Evolutionary conservation across 2,113 vertebrate genomes (phyloP), one percentile per base, ranked within the genome.

Genomic region (Crotalus viridis): DNA sequence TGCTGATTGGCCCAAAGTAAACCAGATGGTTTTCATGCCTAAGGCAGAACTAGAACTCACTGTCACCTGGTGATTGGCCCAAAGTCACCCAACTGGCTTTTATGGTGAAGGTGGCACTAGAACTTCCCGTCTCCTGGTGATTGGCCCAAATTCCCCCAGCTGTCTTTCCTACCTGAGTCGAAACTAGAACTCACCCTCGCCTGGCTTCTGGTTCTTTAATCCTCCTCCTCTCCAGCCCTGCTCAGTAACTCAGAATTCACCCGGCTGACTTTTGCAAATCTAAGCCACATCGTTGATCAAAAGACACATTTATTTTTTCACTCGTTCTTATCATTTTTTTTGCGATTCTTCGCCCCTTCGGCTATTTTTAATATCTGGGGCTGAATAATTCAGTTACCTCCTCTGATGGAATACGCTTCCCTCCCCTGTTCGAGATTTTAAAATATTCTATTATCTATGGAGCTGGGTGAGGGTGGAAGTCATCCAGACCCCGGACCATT

Each of bases 381-480:
- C 95, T 98, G 96, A 98, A 98, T 98, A 97, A 98, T 98, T 98
- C 96, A 98, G 95, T 95, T 94, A 93, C 91, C 15, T 59, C 91
- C 93, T 0, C 0, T 95, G 94, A 96, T 98, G 97, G 97, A 97
- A 97, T 96, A 95, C 92, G 94, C 93, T 97, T 95, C 95, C 89
- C 95, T 95, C 93, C 96, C 97, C 97, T 97, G 96, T 96, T 96
- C 94, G 97, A 97, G 95, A 93, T 94, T 96, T 98, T 97, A 97
- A 97, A 96, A 96, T 97, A 96, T 96, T 97, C 97, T 97, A 97
- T 97, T 97, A 97, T 97, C 97, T 97, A 46, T 10, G 24, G 24
- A 10, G 54, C 7, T 24, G 74, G 97, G 97, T 85, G 96, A 93
- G 95, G 91, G 93, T 91, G 92, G 95, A 95, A 96, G 94, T 90